Percentiles rank a stretch among this genome's conserved stretches.
These are phyloP conservation scores for Alligator mississippiensis DNA, from an alignment of 2,113 vertebrate genomes.

Conservation along the genomic window DNA sequence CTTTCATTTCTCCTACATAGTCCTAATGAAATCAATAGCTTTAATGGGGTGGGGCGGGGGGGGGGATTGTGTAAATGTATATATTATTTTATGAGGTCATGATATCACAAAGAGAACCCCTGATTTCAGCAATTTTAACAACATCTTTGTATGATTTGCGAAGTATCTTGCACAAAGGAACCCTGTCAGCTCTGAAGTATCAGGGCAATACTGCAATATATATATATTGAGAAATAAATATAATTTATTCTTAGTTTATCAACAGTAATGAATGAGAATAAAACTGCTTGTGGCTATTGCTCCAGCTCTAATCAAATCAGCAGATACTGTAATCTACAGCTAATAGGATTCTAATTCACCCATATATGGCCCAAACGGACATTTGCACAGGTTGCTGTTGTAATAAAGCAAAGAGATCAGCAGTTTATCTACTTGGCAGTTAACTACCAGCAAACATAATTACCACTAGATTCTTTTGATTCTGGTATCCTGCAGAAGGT, in stretches of 20 bases:
- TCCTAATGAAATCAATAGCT: no score
- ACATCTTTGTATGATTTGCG: not conserved
- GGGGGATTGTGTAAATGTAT: no score
- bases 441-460: not conserved
- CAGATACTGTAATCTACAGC: not conserved
- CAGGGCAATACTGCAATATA: not conserved
- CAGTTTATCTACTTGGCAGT: not conserved
- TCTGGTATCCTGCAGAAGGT: not conserved
- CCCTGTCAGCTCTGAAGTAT: not conserved
- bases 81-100: no score
- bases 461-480: not conserved
- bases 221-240: not conserved
- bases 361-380: not conserved
- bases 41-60: no score
- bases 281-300: rapidly evolving
- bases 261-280: not conserved
- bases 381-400: not conserved
- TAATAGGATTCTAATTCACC: not conserved
- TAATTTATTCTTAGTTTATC: not conserved
- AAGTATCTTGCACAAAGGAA: not conserved
- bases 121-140: not conserved
- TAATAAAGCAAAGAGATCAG: not conserved
- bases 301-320: rapidly evolving
- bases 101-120: no score
- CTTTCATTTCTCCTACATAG: no score